Base-by-base conservation (phyloP, 1,140 invertebrate species). In the Pseudoatta argentina region DNA sequence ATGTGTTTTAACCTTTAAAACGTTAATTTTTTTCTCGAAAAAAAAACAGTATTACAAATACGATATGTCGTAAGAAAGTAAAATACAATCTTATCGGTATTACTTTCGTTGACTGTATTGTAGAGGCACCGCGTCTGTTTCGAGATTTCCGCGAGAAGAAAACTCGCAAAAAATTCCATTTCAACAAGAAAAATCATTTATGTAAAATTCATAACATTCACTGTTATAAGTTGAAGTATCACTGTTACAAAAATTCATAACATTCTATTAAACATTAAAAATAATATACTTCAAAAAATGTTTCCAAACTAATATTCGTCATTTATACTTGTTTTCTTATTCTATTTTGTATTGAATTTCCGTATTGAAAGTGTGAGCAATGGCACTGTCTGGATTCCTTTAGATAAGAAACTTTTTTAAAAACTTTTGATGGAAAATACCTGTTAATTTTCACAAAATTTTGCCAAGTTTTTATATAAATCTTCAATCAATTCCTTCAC, bases 391-490 rank as follows among this genome's bases (percentile, higher is more conserved):
- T 57, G 30, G 0, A 18, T 16, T 34, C 34, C 72, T 75, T 75
- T 12, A 21, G 53, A 30, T n/a, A 73, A 51, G 2, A 10, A 51
- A 69, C 14, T 51, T 69, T 59, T 75, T 34, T 21, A 12, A 39
- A n/a, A 75, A 75, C 72, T 75, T 61, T 16, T 44, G 14, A 75
- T 61, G 34, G n/a, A 39, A 75, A 75, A 75, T 75, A 34, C 18
- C 7, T 44, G 30, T 59, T 53, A 34, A 0, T 34, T 34, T 39
- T n/a, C 30, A 18, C 7, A 51, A 5, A 71, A 75, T 75, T 75
- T 61, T 75, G 30, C 55, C 55, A 44, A 67, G 16, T 21, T 67
- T 67, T 67, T 8, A 44, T 1, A 39, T 67, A 67, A 67, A 67
- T 67, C 18, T 64, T 30, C 30, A 7, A 34, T 66, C 64, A 24